phyloP scores from a whole-genome alignment of 2,113 vertebrate genomes.

The Gorsachius goisagi region DNA sequence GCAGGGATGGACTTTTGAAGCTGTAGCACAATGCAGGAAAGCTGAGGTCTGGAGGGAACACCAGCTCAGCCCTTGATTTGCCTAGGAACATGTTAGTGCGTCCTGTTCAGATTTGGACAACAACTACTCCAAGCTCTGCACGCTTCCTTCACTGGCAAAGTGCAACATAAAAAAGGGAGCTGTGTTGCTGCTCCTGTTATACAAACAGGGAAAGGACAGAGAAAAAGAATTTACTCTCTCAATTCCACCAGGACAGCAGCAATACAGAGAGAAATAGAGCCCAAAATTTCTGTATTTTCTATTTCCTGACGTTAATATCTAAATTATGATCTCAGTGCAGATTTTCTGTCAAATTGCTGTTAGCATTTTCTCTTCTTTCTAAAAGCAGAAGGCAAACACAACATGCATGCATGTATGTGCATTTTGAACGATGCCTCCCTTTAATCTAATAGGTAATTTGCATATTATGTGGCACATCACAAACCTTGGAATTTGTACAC shows the following conservation, averaged over 20 bases:
- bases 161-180: not conserved
- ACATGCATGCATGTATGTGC: no score
- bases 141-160: not conserved
- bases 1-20: not conserved
- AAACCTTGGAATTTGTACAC: not conserved
- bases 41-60: not conserved
- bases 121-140: not conserved
- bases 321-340: not conserved
- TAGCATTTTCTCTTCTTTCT: not conserved
- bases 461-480: not conserved
- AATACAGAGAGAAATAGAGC: not conserved
- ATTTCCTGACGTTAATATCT: not conserved
- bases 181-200: not conserved
- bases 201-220: not conserved
- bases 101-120: not conserved
- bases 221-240: not conserved
- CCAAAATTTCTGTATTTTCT: not conserved
- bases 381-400: not conserved
- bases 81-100: not conserved
- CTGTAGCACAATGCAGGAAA: not conserved
- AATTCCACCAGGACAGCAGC: not conserved
- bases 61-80: not conserved
- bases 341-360: not conserved
- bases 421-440: not conserved
- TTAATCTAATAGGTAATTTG: not conserved